Percentiles rank a stretch among this genome's conserved stretches.
Evolutionary conservation across 2,888 invertebrate genomes (phyloP).

Genomic region (Lasioglossum villosulum): DNA sequence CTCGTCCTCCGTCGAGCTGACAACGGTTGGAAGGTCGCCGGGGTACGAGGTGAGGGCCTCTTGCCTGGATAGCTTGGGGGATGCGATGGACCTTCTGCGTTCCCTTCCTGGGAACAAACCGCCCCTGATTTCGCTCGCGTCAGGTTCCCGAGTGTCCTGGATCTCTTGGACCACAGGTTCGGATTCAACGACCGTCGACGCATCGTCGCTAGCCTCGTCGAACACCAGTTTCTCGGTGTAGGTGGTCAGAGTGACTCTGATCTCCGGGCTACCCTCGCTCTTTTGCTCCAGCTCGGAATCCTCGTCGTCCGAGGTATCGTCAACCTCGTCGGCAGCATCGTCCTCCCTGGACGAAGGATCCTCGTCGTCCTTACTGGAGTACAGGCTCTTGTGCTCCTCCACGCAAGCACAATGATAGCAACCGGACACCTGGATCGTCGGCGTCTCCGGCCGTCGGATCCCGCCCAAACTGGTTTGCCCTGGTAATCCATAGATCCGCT

Average conservation of each 20-base stretch:
- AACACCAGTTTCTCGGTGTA: conserved; percentile 50
- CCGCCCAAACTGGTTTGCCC: conserved; percentile 70
- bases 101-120: conserved; percentile 80
- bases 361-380: conserved; percentile 83
- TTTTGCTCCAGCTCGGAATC: conserved; percentile 66
- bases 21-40: conserved; percentile 72
- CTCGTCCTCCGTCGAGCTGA: conserved; percentile 68
- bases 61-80: conserved; percentile 87
- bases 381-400: conserved; percentile 89
- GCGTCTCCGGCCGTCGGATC: conserved; percentile 55
- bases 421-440: conserved; percentile 87
- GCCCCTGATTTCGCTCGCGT: conserved; percentile 77
- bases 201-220: not conserved
- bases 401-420: conserved; percentile 92
- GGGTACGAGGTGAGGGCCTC: conserved; percentile 91
- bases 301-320: conserved; percentile 63
- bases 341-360: conserved; percentile 69
- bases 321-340: conserved; percentile 69
- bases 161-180: conserved; percentile 16
- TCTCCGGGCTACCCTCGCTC: conserved; percentile 79
- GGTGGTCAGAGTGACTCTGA: conserved; percentile 76
- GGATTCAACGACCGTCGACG: not conserved
- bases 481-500: conserved; percentile 85
- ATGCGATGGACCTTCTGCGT: conserved; percentile 90
- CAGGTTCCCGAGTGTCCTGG: conserved; percentile 40